Percentiles rank a stretch among this genome's conserved stretches.
Conservation (phyloP, 2,888 invertebrate genomes). For the Sphaerophoria rueppellii region DNA sequence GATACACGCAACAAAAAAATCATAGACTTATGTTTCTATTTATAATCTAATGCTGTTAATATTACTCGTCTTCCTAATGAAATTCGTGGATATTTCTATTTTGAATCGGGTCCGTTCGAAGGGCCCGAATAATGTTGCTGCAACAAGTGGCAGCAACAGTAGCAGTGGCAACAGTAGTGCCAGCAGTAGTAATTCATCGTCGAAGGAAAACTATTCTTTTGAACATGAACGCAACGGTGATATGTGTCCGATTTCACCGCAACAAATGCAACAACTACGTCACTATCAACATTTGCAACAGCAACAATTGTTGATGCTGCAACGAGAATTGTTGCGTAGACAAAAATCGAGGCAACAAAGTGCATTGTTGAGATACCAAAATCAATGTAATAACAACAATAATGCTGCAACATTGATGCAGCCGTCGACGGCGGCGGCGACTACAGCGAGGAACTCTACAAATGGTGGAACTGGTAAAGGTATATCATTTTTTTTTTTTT, state of each 20-base stretch:
- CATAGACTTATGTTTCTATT: conserved; percentile 74
- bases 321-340: conserved; percentile 81
- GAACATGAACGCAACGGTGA: conserved; percentile 35
- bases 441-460: conserved; percentile 52
- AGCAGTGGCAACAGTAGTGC: conserved; percentile 78
- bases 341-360: conserved; percentile 81
- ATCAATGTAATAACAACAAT: conserved; percentile 54
- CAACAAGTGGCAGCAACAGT: conserved; percentile 75
- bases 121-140: conserved; percentile 77
- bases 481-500: conserved; percentile 50
- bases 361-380: conserved; percentile 64
- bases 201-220: conserved; percentile 78
- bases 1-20: conserved; percentile 48
- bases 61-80: conserved; percentile 81
- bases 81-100: conserved; percentile 82
- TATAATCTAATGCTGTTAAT: conserved; percentile 82
- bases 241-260: conserved; percentile 82
- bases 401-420: conserved; percentile 22
- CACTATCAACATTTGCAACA: conserved; percentile 81
- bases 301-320: conserved; percentile 81
- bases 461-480: conserved; percentile 64
- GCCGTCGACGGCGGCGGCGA: not conserved
- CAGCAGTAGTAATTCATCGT: conserved; percentile 75
- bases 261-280: conserved; percentile 85
- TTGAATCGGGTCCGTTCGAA: conserved; percentile 77